Evolutionary conservation across 1,140 invertebrate species (phyloP).

Genomic region (Gonioctena quinquepunctata): DNA sequence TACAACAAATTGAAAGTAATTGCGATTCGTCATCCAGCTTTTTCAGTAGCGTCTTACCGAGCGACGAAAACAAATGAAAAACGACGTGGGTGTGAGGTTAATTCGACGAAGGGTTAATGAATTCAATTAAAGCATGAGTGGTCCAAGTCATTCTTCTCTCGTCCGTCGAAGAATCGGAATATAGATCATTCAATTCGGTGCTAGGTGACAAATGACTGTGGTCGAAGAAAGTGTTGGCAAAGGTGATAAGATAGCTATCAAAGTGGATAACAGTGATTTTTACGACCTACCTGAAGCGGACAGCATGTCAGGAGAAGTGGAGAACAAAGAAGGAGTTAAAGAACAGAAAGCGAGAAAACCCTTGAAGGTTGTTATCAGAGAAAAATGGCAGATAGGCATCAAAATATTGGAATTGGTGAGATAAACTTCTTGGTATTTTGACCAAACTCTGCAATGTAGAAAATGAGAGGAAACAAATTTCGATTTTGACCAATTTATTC

Average conservation of each 20-base stretch:
- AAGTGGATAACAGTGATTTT: conserved; percentile 20
- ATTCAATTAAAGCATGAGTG: conserved; percentile 15
- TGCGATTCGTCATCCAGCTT: conserved; percentile 4
- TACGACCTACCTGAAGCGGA: conserved; percentile 41
- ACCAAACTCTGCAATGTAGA: too few relatives aligned
- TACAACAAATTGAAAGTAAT: conserved; percentile 7
- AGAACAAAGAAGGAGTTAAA: conserved; percentile 31
- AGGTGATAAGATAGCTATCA: not conserved
- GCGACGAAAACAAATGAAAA: conserved; percentile 1
- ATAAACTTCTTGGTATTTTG: too few relatives aligned
- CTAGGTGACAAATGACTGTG: not conserved
- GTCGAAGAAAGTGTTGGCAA: not conserved
- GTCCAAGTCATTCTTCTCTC: not conserved
- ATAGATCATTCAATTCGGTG: not conserved
- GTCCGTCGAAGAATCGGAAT: not conserved
- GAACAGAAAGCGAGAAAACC: conserved; percentile 27
- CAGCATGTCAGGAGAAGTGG: conserved; percentile 27
- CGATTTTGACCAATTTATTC: too few relatives aligned
- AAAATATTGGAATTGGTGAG: conserved; percentile 52
- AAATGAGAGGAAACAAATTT: too few relatives aligned
- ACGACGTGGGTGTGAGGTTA: conserved; percentile 19
- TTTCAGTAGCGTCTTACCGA: conserved; percentile 1
- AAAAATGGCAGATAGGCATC: conserved; percentile 46
- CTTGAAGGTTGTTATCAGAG: conserved; percentile 17
- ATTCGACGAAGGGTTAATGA: conserved; percentile 14